Evolutionary conservation across 2,888 invertebrate species (phyloP).

Genomic region (Cyrtodaria siliqua): DNA sequence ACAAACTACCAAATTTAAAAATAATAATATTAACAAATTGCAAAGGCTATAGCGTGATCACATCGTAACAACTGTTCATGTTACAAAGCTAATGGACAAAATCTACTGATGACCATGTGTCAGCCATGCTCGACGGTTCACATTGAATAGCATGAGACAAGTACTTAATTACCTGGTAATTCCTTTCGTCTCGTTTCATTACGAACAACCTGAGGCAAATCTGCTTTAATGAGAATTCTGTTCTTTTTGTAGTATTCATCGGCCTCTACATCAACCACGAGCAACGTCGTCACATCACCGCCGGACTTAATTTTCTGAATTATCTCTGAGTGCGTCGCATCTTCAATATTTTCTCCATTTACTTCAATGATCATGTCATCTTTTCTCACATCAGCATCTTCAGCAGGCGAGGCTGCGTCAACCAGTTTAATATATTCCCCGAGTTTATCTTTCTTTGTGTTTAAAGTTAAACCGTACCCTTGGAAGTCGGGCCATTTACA

Average conservation of each 20-base stretch:
- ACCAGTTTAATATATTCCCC: slow-evolving; percentile 98
- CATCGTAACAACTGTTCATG: no score
- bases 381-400: slow-evolving; percentile 89
- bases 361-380: slow-evolving; percentile 93
- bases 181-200: no score
- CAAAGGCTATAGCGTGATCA: no score
- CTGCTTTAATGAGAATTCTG: slow-evolving; percentile 81
- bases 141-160: no score
- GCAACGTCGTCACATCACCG: slow-evolving; percentile 92
- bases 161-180: no score
- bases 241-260: slow-evolving; percentile 90
- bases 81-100: no score
- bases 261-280: slow-evolving; percentile 93
- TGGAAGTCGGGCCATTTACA: no score
- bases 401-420: slow-evolving; percentile 88
- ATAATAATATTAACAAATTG: no score
- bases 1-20: no score
- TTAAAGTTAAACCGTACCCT: no score
- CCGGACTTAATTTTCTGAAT: slow-evolving; percentile 96
- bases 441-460: slow-evolving; percentile 97
- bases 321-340: slow-evolving; percentile 95
- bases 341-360: slow-evolving; percentile 95
- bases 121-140: no score
- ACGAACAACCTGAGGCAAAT: slow-evolving; percentile 61
- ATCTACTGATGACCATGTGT: not conserved